Base-by-base conservation (phyloP, 1,140 invertebrate genomes). In the Aleiodes sp. region DNA sequence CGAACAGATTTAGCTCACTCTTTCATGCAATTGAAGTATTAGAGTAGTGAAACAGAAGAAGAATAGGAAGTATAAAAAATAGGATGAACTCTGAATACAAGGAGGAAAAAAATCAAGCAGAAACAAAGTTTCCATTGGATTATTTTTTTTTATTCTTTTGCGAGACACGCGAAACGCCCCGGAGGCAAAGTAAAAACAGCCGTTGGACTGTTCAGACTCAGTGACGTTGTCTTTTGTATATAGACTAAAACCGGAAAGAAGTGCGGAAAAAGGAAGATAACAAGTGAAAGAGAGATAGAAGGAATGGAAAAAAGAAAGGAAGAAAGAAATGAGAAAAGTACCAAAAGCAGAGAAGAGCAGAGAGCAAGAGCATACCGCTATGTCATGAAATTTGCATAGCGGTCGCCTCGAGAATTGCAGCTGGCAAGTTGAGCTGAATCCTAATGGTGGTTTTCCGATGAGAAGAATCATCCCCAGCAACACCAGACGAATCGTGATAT, bases 381-480 rank as follows among this genome's bases (percentile, higher is more conserved):
- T 63, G 24, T 71, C 71, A 78, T 82, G 65, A 76, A 81, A 82
- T 81, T 83, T 82, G 76, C 80, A 82, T 82, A 79, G 73, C 74
- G 70, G 66, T 73, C 72, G 72, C 70, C 70, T 75, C 46, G 71
- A 73, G 76, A 82, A 81, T 78, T 73, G 74, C 66, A 75, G 70
- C 64, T 56, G 68, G 68, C 33, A 73, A 67, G 70, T 70, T 66
- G 70, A 62, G 46, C 69, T 81, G 80, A 80, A 82, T 81, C 74
- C 72, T 77, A 80, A 83, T 76, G 69, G 70, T 62, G 69, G 31
- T 69, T 57, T 76, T 68, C 52, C 73, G 61, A 72, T 70, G 70
- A 68, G 60, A 73, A 73, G 64, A 73, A 73, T 73, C 69, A 73
- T 73, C 59, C 56, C 43, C 66, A 67, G 63, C 57, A 41, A 31